Evolutionary conservation across 2,888 invertebrate species (phyloP).

Genomic region (Acronicta aceris): DNA sequence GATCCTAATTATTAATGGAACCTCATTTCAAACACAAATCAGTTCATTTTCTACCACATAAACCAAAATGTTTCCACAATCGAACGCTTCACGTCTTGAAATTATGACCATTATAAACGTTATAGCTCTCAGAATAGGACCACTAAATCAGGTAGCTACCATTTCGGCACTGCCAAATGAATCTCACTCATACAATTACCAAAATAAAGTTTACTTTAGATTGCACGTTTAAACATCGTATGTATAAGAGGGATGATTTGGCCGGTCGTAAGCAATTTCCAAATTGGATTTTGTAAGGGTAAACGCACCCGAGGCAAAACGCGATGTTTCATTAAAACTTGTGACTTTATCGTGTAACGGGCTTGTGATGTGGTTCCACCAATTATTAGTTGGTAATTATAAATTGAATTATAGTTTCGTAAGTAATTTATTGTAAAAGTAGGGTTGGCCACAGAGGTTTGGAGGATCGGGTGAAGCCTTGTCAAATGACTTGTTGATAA

Average conservation of each 20-base stretch:
- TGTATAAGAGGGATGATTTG: slow-evolving; percentile 66
- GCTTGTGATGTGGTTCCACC: slow-evolving; percentile 39
- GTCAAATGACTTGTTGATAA: slow-evolving; percentile 6
- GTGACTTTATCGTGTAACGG: slow-evolving; percentile 50
- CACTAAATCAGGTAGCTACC: slow-evolving; percentile 53
- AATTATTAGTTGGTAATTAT: slow-evolving; percentile 53
- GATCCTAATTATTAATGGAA: no score
- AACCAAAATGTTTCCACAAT: slow-evolving; percentile 34
- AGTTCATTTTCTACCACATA: slow-evolving; percentile 19
- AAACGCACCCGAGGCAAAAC: slow-evolving; percentile 53
- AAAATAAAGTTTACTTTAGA: slow-evolving; percentile 62
- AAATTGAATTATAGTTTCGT: slow-evolving; percentile 51
- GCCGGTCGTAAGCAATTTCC: slow-evolving; percentile 77
- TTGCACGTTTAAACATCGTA: slow-evolving; percentile 51
- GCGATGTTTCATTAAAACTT: slow-evolving; percentile 68
- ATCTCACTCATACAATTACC: slow-evolving; percentile 54
- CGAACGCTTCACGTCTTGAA: slow-evolving; percentile 43
- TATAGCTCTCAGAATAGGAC: slow-evolving; percentile 59
- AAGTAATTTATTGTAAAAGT: slow-evolving; percentile 33
- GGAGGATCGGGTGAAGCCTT: slow-evolving; percentile 1
- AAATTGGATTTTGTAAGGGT: slow-evolving; percentile 73
- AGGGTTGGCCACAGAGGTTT: slow-evolving; percentile 4
- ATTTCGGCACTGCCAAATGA: slow-evolving; percentile 31
- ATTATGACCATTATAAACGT: slow-evolving; percentile 61
- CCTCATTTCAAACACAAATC: slow-evolving; percentile 17